Conservation (phyloP, 2,113 vertebrate species). For the Caloenas nicobarica region DNA sequence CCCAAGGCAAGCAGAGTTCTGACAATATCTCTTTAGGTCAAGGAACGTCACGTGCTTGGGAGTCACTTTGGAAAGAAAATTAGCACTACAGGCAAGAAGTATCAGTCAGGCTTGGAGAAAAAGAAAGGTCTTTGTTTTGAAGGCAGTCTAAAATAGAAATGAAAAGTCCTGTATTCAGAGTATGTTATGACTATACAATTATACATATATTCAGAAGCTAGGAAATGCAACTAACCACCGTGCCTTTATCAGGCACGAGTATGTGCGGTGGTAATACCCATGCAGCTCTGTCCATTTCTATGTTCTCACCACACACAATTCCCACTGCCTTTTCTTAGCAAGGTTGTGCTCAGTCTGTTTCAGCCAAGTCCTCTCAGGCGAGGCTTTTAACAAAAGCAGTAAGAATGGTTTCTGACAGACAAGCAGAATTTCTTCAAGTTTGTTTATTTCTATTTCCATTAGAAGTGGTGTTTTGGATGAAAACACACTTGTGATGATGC, state of each 20-base stretch:
- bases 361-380: not conserved
- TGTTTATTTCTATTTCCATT: slow-evolving; percentile 36
- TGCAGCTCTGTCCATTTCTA: not conserved
- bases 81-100: not conserved
- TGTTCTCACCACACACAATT: not conserved
- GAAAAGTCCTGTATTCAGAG: not conserved
- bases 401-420: not conserved
- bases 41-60: not conserved
- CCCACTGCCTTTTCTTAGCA: not conserved
- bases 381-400: not conserved
- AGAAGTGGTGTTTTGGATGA: not conserved
- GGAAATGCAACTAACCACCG: not conserved
- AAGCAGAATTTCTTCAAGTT: not conserved
- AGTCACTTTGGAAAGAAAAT: not conserved
- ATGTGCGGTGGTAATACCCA: not conserved
- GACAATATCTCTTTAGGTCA: not conserved
- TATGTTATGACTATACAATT: not conserved
- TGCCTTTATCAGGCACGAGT: not conserved
- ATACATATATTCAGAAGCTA: not conserved
- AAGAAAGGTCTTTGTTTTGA: not conserved
- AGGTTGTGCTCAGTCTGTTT: not conserved
- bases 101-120: not conserved
- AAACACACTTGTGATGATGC: not conserved
- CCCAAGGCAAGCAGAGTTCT: not conserved
- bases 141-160: not conserved